Base-by-base conservation (phyloP, 2,888 invertebrate species). In the Teleogryllus oceanicus region DNA sequence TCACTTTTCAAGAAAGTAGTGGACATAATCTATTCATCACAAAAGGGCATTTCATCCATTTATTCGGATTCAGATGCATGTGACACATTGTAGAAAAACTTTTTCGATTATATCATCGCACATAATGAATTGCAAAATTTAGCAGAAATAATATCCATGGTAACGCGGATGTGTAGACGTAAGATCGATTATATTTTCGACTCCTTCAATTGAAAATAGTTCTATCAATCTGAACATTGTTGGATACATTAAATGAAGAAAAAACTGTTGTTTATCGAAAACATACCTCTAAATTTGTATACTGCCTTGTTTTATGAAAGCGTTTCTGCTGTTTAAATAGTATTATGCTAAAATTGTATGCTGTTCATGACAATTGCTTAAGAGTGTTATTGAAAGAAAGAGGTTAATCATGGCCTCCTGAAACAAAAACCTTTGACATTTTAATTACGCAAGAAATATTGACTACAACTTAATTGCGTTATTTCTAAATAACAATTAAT, bases 1-100 rank as follows among this genome's bases (percentile, higher is more conserved):
- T 62, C n/a, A 62, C 62, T 62, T 62, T 62, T 62, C 62, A 62
- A 62, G 62, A 62, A 62, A 62, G 62, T 62, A 62, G 62, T 62
- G 13, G 62, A 62, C 62, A 62, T 62, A 62, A 13, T 62, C 62
- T 62, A 62, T 62, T 62, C 62, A 62, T 62, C 62, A 62, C 62
- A 62, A 62, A 62, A 18, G 62, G 62, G 62, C 62, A 62, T 62
- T 62, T 62, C 62, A 62, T 62, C 62, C 62, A 62, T n/a, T 62
- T 62, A 62, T 62, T 62, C 62, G 13, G 13, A n/a, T 62, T 62
- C 16, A 62, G 62, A 62, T 62, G 16, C 62, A 18, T 62, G n/a
- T 18, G 62, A 13, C 62, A 62, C 62, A 62, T 62, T 62, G 62
- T 62, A 62, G n/a, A 62, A 62, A 62, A n/a, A 13, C n/a, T 62